A percentile compares a stretch with the other conserved stretches of the same genome.
Conservation (phyloP, 2,888 invertebrate species). For the Hypsopygia costalis region DNA sequence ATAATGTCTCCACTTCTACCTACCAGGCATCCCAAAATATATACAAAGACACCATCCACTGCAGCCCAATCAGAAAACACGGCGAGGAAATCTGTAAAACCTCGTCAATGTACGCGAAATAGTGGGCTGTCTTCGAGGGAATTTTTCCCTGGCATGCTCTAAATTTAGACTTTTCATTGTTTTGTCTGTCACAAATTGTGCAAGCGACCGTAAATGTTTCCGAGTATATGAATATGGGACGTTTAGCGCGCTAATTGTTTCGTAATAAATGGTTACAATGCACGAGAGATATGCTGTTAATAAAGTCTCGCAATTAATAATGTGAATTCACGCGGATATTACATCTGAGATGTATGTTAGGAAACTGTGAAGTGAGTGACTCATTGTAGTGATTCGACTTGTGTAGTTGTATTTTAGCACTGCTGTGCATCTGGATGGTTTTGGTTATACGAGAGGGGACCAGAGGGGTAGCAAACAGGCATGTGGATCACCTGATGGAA, state of each 20-base stretch:
- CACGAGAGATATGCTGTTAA: constrained; percentile 5
- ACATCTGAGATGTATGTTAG: too few relatives aligned
- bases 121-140: constrained; percentile 18
- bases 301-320: background rate
- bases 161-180: constrained; percentile 63
- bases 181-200: constrained; percentile 67
- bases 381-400: too few relatives aligned
- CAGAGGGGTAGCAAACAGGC: too few relatives aligned
- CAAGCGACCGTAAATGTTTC: constrained; percentile 63
- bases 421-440: too few relatives aligned
- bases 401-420: too few relatives aligned
- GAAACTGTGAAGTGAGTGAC: too few relatives aligned
- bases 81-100: constrained; percentile 6
- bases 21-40: constrained; percentile 29
- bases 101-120: constrained; percentile 27
- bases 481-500: too few relatives aligned
- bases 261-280: constrained; percentile 33
- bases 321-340: too few relatives aligned
- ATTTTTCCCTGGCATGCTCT: constrained; percentile 40
- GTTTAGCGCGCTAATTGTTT: constrained; percentile 50
- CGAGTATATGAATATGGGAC: constrained; percentile 60
- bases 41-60: constrained; percentile 27
- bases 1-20: constrained; percentile 51
- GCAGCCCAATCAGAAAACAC: constrained; percentile 14
- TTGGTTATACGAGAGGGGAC: too few relatives aligned